Evolutionary conservation across 2,888 invertebrate species (phyloP).

Genomic region (Ditula angustiorana): DNA sequence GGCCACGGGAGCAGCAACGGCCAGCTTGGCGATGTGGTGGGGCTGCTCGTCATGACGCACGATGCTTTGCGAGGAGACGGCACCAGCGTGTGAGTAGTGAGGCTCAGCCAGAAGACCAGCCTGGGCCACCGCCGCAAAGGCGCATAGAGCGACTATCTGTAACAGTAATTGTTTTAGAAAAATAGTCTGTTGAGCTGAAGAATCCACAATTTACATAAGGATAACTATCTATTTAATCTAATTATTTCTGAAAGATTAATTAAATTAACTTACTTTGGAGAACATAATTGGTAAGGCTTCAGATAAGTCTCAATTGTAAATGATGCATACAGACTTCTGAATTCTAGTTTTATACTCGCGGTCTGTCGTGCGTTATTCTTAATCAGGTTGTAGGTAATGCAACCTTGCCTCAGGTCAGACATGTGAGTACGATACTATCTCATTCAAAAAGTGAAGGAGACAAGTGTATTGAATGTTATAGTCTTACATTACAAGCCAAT

Average conservation of each 20-base stretch:
- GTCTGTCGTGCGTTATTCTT: constrained; percentile 14
- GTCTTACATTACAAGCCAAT: neutral
- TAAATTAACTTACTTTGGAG: constrained; percentile 7
- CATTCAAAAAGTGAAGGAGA: constrained; percentile 24
- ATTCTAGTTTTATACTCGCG: constrained; percentile 7
- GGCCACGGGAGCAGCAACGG: constrained; percentile 51
- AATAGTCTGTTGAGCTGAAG: too few species aligned
- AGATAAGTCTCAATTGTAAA: constrained; percentile 4
- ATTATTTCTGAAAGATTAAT: neutral
- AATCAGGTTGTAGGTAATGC: constrained; percentile 5
- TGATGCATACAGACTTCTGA: neutral
- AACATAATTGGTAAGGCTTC: constrained; percentile 14
- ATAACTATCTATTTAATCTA: neutral
- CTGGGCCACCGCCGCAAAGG: constrained; percentile 54
- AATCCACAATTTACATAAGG: neutral
- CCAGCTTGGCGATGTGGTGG: constrained; percentile 44
- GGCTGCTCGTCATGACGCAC: constrained; percentile 67
- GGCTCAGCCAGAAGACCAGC: constrained; percentile 61
- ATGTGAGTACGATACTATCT: constrained; percentile 34
- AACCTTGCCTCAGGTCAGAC: constrained; percentile 17
- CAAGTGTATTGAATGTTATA: neutral
- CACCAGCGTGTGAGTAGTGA: constrained; percentile 63
- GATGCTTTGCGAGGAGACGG: constrained; percentile 69
- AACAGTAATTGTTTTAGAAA: constrained; percentile 5
- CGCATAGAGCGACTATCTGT: constrained; percentile 56